Conservation (phyloP, 2,113 vertebrate genomes). For the Emydura subglobosa region DNA sequence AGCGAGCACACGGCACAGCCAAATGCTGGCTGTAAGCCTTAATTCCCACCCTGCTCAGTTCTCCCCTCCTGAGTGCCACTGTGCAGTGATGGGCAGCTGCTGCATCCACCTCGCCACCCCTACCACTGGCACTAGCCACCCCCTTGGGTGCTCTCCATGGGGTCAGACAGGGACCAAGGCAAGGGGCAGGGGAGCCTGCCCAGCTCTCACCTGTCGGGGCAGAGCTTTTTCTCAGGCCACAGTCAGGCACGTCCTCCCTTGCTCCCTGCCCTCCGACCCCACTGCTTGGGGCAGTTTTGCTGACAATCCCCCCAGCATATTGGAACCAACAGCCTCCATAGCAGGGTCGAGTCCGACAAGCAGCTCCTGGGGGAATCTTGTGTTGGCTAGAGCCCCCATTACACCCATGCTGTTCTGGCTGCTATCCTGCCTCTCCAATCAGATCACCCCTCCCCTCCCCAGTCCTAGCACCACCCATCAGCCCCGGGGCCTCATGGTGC, state of each 20-base stretch:
- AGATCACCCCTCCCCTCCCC: too few relatives aligned
- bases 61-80: too few relatives aligned
- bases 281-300: background rate
- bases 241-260: background rate
- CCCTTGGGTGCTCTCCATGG: too few relatives aligned
- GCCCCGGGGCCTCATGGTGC: background rate
- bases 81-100: too few relatives aligned
- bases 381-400: background rate
- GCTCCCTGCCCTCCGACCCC: background rate
- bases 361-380: background rate
- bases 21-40: background rate
- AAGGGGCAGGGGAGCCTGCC: too few relatives aligned
- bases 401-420: background rate
- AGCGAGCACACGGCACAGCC: too few relatives aligned
- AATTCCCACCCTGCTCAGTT: background rate
- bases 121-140: too few relatives aligned
- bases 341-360: too few relatives aligned
- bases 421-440: background rate
- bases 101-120: too few relatives aligned
- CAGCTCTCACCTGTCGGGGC: too few relatives aligned
- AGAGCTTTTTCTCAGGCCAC: too few relatives aligned
- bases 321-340: background rate
- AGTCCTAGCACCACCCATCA: background rate
- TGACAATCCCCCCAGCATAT: fast-evolving
- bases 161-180: too few relatives aligned